These are phyloP conservation scores for Acronicta psi DNA, from an alignment of 2,888 invertebrate genomes.

Conservation along the genomic window DNA sequence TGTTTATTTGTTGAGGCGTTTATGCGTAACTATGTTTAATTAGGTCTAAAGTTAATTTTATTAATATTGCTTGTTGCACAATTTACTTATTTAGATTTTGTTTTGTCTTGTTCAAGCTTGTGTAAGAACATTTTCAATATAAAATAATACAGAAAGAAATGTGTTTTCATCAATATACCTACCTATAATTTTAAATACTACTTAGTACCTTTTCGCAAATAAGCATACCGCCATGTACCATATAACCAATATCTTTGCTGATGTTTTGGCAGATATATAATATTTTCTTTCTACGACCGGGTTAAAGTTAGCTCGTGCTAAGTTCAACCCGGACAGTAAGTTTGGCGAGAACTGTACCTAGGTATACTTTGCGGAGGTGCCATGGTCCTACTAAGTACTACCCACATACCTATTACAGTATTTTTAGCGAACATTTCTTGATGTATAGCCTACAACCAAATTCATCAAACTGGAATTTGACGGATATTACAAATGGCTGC, in stretches of 20 bases:
- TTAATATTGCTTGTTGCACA: conserved; percentile 77
- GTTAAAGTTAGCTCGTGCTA: no score
- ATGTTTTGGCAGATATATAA: no score
- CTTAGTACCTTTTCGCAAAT: no score
- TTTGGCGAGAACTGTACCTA: no score
- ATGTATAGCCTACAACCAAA: conserved; percentile 16
- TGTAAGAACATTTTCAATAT: conserved; percentile 74
- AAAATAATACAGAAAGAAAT: conserved; percentile 44
- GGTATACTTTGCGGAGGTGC: no score
- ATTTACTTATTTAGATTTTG: conserved; percentile 72
- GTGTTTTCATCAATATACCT: conserved; percentile 38
- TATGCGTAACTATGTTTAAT: conserved; percentile 60
- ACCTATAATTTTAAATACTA: no score
- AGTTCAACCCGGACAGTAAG: no score
- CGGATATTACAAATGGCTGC: conserved; percentile 34
- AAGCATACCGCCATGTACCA: background rate
- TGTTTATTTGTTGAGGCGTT: conserved; percentile 68
- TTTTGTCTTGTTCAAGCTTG: conserved; percentile 77
- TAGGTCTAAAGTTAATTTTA: conserved; percentile 63
- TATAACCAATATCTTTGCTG: no score
- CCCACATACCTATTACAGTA: no score
- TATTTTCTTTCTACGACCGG: no score
- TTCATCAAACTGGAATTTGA: conserved; percentile 43
- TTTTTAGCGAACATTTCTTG: no score
- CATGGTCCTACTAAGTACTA: no score